These are phyloP conservation scores for Cheilosia grossa DNA, from an alignment of 2,888 invertebrate species.

Conservation along the genomic window DNA sequence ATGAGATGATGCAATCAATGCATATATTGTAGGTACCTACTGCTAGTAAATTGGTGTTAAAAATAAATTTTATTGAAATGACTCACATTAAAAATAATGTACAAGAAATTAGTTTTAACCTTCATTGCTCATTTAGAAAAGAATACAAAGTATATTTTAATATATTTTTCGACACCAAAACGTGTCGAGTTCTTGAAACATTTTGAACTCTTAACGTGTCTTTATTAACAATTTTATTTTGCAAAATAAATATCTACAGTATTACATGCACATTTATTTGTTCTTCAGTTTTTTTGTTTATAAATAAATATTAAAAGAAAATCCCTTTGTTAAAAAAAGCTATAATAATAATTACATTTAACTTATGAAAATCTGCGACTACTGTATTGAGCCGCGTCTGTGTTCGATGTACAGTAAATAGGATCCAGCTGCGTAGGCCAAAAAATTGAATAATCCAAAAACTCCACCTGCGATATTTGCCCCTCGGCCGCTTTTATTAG, in stretches of 20 bases:
- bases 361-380: conserved; percentile 65
- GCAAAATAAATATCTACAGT: conserved; percentile 10
- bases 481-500: conserved; percentile 79
- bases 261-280: conserved; percentile 8
- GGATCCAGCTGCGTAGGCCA: conserved; percentile 90
- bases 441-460: conserved; percentile 92
- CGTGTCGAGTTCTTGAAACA: conserved; percentile 49
- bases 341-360: conserved; percentile 32
- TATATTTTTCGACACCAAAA: conserved; percentile 57
- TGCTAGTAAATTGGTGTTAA: conserved; percentile 2
- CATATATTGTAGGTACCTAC: background rate
- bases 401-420: conserved; percentile 90
- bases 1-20: too few species aligned
- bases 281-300: conserved; percentile 12
- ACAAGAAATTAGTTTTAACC: conserved; percentile 6
- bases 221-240: background rate
- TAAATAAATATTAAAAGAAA: conserved; percentile 50
- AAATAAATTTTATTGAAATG: conserved; percentile 49
- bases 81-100: conserved; percentile 38
- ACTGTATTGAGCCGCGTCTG: conserved; percentile 84
- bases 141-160: conserved; percentile 2
- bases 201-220: conserved; percentile 30
- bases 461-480: conserved; percentile 91
- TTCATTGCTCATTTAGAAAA: conserved; percentile 4
- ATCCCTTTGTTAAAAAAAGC: conserved; percentile 22